Evolutionary conservation across 2,113 vertebrate genomes (phyloP), one percentile per base, ranked within the genome.

Genomic region (Callorhinus ursinus): DNA sequence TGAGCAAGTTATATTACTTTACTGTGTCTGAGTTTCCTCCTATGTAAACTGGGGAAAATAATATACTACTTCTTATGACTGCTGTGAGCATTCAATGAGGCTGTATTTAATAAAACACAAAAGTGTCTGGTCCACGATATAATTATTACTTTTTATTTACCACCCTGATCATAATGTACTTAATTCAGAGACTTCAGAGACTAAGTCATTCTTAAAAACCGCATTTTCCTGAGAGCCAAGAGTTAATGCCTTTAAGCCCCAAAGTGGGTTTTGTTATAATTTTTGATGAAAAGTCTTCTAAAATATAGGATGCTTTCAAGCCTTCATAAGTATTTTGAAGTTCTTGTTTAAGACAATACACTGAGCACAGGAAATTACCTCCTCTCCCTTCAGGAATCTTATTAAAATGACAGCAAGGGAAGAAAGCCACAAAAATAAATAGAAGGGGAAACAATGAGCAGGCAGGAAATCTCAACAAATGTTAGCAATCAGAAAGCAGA

Each of bases 401-500:
- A 71, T 86, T 22, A 26, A 93, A 93, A 90, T 85, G 7, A 90
- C 14, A 93, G 16, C 53, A 92, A 90, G 21, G 28, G 42, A 90
- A 49, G 67, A 84, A 74, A 79, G 2, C 9, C 26, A 71, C 6
- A 90, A 85, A 26, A 90, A 84, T 71, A 79, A 79, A 11, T 26
- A 49, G 71, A 90, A 79, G n/a, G 84, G 69, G 10, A 59, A 61
- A 77, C 63, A 71, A 83, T 33, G 13, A 61, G 8, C 28, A 69
- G 59, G 76, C 46, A 93, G 51, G 26, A 84, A 90, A 85, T 89
- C 39, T 53, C 28, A 79, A 84, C 51, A 65, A 59, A 89, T 3
- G 51, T 90, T 85, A 90, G 33, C 51, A 89, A 51, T 85, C 9
- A 53, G 61, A 96, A 93, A 96, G 76, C 49, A 51, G 36, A 71